Evolutionary conservation across 2,888 invertebrate genomes (phyloP).

Genomic region (Pristionchus mayeri): DNA sequence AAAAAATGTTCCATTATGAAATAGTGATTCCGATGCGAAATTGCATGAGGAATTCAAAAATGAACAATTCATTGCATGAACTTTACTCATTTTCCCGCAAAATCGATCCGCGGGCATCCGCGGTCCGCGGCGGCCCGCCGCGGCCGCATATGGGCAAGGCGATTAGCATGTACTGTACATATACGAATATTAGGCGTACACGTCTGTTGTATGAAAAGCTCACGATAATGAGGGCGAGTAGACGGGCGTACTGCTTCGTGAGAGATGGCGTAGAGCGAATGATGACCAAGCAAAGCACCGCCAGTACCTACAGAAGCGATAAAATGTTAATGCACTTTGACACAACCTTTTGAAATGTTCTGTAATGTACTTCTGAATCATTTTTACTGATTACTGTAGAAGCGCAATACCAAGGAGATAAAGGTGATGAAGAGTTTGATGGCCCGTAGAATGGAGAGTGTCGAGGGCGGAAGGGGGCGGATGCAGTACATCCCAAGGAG

Average conservation of each 20-base stretch:
- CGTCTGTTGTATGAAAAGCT: neutral
- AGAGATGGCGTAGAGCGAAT: neutral
- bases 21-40: too few species aligned
- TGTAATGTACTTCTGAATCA: neutral
- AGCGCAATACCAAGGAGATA: neutral
- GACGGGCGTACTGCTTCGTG: neutral
- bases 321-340: neutral
- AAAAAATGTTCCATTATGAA: too few species aligned
- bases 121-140: too few species aligned
- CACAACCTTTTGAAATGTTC: too few species aligned
- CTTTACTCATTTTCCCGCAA: too few species aligned
- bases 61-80: too few species aligned
- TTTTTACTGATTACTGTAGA: neutral
- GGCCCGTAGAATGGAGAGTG: neutral
- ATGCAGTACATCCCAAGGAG: conserved; percentile 24
- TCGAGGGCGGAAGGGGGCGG: neutral
- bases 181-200: neutral
- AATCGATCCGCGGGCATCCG: too few species aligned
- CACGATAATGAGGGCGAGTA: neutral
- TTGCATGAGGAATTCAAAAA: too few species aligned
- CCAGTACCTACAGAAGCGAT: neutral
- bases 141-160: too few species aligned
- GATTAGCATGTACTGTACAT: too few species aligned
- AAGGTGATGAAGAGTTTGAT: neutral
- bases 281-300: neutral